Evolutionary conservation across 2,797 vertebrate species (phyloP).

Genomic region (Syngnathus acus): DNA sequence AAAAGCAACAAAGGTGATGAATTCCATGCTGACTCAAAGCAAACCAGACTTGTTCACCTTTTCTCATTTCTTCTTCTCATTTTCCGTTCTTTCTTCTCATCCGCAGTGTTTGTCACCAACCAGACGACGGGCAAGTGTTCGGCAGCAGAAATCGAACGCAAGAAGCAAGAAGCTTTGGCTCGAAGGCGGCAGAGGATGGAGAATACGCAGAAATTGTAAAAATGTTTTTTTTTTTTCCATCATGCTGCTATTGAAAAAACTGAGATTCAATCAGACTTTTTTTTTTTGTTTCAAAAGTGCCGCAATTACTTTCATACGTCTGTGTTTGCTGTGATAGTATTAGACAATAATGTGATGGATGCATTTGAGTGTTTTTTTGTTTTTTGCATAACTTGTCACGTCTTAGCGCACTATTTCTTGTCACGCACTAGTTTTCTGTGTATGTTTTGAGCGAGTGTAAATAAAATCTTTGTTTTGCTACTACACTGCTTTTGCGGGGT

Average conservation of each 20-base stretch:
- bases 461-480: neutral
- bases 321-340: neutral
- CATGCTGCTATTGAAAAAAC: conserved; percentile 15
- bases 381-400: neutral
- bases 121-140: conserved; percentile 74
- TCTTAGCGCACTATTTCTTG: neutral
- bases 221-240: no score
- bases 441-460: neutral
- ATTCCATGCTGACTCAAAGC: neutral
- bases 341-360: neutral
- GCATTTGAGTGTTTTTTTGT: neutral
- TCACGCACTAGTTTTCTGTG: neutral
- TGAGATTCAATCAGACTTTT: neutral
- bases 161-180: conserved; percentile 86
- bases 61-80: neutral
- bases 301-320: neutral
- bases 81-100: conserved; percentile 15
- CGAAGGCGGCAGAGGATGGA: conserved; percentile 76
- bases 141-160: conserved; percentile 84
- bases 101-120: conserved; percentile 71
- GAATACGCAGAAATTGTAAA: conserved; percentile 51
- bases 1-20: conserved; percentile 71
- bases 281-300: neutral
- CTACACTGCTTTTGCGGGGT: neutral
- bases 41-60: neutral